phyloP scores from a whole-genome alignment of 2,888 invertebrate species.

The Xylocampa areola region DNA sequence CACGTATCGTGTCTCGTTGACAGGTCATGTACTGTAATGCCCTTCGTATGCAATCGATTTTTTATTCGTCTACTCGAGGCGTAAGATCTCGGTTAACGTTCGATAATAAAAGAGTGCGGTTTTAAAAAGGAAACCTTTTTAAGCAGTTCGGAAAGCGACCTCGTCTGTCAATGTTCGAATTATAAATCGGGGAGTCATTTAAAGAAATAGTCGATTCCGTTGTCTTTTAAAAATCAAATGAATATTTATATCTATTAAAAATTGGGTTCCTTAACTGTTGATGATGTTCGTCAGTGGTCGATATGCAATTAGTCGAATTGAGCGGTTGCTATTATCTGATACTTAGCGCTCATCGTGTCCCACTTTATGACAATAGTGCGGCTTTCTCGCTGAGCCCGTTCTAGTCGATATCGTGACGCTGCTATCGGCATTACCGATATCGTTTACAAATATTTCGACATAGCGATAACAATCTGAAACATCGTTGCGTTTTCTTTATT shows the following conservation, averaged over 20 bases:
- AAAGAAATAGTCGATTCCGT: slow-evolving; percentile 53
- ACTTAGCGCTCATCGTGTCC: slow-evolving; percentile 69
- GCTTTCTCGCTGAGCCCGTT: slow-evolving; percentile 65
- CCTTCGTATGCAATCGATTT: slow-evolving; percentile 47
- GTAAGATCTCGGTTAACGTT: slow-evolving; percentile 17
- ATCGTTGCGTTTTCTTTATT: slow-evolving; percentile 45
- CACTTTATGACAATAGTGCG: slow-evolving; percentile 72
- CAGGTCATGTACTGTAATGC: slow-evolving; percentile 56
- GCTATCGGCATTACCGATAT: slow-evolving; percentile 77
- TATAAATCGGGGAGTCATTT: slow-evolving; percentile 44
- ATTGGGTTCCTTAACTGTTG: slow-evolving; percentile 29
- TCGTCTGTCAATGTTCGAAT: slow-evolving; percentile 35
- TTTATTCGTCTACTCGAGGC: slow-evolving; percentile 38
- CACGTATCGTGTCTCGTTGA: slow-evolving; percentile 62
- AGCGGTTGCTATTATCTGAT: slow-evolving; percentile 67
- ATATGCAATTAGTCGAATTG: slow-evolving; percentile 68
- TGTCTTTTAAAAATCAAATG: slow-evolving; percentile 49
- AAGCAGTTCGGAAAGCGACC: slow-evolving; percentile 19
- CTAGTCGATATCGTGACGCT: slow-evolving; percentile 72
- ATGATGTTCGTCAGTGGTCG: slow-evolving; percentile 49
- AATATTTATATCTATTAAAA: slow-evolving; percentile 51
- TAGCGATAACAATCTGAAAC: slow-evolving; percentile 76
- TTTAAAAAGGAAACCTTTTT: slow-evolving; percentile 23
- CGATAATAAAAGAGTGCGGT: slow-evolving; percentile 19
- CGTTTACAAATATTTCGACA: slow-evolving; percentile 89